Conservation (phyloP, 1,140 invertebrate genomes). For the Macrobrachium nipponense region DNA sequence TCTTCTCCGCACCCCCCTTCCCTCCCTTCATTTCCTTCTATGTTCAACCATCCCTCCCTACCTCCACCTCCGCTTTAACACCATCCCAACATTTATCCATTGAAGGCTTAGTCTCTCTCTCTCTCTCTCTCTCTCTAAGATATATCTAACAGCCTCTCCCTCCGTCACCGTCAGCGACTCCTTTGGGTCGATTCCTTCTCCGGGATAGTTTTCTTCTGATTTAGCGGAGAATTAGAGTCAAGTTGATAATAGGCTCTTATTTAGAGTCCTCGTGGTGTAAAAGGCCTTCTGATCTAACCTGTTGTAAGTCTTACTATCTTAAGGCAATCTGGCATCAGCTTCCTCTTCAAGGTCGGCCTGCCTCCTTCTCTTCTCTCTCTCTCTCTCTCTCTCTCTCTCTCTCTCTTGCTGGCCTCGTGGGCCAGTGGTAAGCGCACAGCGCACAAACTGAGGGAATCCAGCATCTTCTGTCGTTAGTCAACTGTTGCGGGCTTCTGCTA, state of each 20-base stretch:
- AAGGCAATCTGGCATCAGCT: conserved; percentile 13
- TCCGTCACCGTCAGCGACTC: not conserved
- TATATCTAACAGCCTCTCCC: not conserved
- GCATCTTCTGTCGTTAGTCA: too few species aligned
- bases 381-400: too few species aligned
- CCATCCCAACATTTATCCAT: not conserved
- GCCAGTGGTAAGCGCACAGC: too few species aligned
- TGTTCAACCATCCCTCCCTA: not conserved
- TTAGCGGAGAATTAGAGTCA: too few species aligned
- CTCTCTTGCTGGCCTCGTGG: too few species aligned
- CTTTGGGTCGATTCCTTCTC: conserved; percentile 1
- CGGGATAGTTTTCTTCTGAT: too few species aligned
- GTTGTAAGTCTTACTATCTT: conserved; percentile 1
- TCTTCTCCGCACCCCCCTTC: not conserved
- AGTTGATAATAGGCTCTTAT: too few species aligned
- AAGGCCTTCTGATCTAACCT: too few species aligned
- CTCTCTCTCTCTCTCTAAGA: not conserved
- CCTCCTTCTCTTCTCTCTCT: not conserved
- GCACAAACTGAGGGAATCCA: too few species aligned
- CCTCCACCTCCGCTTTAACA: not conserved
- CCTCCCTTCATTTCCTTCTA: not conserved
- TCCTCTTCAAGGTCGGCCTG: conserved; percentile 5
- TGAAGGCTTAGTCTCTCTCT: not conserved
- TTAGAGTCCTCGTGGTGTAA: too few species aligned
- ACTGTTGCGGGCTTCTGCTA: too few species aligned